Base-by-base conservation (phyloP, 1,140 invertebrate genomes). In the Chymomyza costata region DNA sequence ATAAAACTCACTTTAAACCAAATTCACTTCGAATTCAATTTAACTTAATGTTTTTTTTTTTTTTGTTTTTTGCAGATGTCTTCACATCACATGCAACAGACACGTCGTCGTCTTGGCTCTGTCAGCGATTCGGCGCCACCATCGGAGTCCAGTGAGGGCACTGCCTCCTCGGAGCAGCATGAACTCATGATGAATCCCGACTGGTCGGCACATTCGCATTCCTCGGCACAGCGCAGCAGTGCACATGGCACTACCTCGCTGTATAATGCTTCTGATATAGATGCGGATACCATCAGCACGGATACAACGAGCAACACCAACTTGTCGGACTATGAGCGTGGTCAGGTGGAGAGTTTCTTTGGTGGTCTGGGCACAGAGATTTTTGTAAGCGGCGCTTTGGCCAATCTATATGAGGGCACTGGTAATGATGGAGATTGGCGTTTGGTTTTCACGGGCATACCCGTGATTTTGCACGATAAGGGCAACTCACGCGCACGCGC, bases 321-420 rank as follows among this genome's bases (percentile, higher is more conserved):
- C 64, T 76, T 94, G 8, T 90, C 89, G 1, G 92, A 93, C 32
- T 86, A 90, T 44, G 94, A 95, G 68, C 86, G 93, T 6, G 86
- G 89, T 13, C 92, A 94, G 84, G 89, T 95, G 46, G 93, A 95
- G 84, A 90, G 91, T 32, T 94, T 94, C 73, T 94, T 94, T 67
- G 88, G 89, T 18, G 93, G 93, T 31, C 88, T 94, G 45, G 93
- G 93, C 74, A 93, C 93, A 0, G 90, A 92, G 74, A 91, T 95
- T 15, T 93, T 88, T 81, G 94, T 95, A 0, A 93, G 93, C 65
- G 88, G 90, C 19, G 93, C 93, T 10, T 82, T 95, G 69, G 93
- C 93, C 11, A 95, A 95, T 86, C 84, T 96, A 28, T 95, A 92
- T 66, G 89, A 91, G 50, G 89, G 90, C 34, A 89, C 86, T 19